Percentiles rank a stretch among this genome's conserved stretches.
phyloP scores from a whole-genome alignment of 2,888 invertebrate genomes.

The Magallana nippona region DNA sequence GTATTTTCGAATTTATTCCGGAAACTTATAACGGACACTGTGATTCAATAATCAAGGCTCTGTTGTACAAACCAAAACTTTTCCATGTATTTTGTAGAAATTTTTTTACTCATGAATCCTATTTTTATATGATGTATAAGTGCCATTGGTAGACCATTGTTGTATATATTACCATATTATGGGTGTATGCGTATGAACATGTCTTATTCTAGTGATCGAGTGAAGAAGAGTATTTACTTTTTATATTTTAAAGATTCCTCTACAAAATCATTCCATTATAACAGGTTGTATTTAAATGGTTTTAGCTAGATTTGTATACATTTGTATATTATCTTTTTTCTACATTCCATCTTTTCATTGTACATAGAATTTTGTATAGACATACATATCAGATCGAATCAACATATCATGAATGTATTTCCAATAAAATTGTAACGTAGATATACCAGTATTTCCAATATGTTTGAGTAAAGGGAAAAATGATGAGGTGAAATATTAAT shows the following conservation, averaged over 20 bases:
- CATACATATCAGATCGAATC: conserved; percentile 3
- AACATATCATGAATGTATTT: background rate
- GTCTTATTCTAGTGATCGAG: no score
- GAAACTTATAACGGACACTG: background rate
- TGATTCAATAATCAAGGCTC: conserved; percentile 12
- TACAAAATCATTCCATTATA: conserved; percentile 16
- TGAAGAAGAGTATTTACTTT: background rate
- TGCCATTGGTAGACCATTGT: background rate
- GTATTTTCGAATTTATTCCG: background rate
- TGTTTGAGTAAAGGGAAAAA: no score
- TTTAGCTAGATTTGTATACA: background rate
- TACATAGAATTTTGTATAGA: background rate
- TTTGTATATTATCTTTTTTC: background rate
- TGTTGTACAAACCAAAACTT: background rate
- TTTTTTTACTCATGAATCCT: background rate
- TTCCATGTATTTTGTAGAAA: background rate
- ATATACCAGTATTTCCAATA: background rate
- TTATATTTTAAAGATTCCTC: background rate
- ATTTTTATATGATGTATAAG: conserved; percentile 18
- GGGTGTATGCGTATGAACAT: background rate
- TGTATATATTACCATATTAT: conserved; percentile 4
- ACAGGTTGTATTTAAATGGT: background rate
- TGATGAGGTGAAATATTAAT: no score
- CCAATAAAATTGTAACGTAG: conserved; percentile 7
- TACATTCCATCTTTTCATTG: background rate